Evolutionary conservation across 2,797 vertebrate species (phyloP), one percentile per base, ranked within the genome.

Genomic region (Lindbergichthys nudifrons): DNA sequence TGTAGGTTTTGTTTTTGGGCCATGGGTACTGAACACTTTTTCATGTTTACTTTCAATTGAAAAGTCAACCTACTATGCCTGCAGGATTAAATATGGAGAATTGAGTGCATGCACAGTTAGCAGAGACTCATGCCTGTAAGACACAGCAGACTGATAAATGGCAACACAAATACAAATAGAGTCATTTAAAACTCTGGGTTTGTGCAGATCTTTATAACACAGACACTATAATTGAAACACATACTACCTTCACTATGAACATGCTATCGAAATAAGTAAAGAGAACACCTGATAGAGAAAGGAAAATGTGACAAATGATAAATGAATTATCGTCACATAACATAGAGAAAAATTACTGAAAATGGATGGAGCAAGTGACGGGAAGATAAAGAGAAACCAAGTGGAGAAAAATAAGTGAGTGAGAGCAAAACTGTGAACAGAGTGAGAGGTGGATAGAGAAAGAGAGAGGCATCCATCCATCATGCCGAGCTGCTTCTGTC

Each of bases 401-500:
- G 77, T 67, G 48, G 48, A 83, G 75, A 80, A 75, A 83, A 90
- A 88, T 81, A 76, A 70, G 67, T 43, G 66, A 84, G 79, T 68
- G 61, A 71, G 58, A 64, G 70, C 5, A 14, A 80, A 84, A 80
- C 32, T 39, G 70, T 23, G 66, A 88, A 75, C 18, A 10, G 71
- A 77, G 84, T 85, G 67, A 87, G 79, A 66, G 82, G 80, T 73
- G 69, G 71, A 84, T 68, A 72, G 75, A 83, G 84, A 87, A 47
- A 41, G 79, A 80, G 77, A 42, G 46, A 70, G 67, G 76, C 80
- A 82, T 72, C 82, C 82, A 93, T 92, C 84, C 79, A 88, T 92
- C 89, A 92, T 85, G 51, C n/a, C 19, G 65, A 23, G 51, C 57
- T 84, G 88, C 75, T 73, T 90, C 76, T 88, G 80, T 87, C 90